phyloP scores from a whole-genome alignment of 2,888 invertebrate species.

The Tortrix viridana region DNA sequence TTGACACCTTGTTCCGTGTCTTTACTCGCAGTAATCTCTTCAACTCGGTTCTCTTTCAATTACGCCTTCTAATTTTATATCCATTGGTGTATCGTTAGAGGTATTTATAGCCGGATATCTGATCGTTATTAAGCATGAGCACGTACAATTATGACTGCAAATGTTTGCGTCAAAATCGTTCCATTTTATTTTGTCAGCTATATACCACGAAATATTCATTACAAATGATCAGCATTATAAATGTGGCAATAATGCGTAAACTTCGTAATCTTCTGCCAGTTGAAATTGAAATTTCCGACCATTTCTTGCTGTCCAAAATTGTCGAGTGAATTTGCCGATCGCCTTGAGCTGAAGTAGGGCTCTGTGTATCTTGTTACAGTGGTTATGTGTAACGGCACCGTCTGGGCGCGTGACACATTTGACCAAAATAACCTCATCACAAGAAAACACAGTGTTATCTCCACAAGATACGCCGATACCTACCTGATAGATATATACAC shows the following conservation, averaged over 20 bases:
- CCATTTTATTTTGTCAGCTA: no score
- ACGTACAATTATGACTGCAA: no score
- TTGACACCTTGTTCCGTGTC: constrained; percentile 8
- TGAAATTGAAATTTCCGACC: constrained; percentile 39
- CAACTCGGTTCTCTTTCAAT: constrained; percentile 52
- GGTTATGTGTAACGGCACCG: constrained; percentile 43
- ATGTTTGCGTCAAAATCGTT: no score
- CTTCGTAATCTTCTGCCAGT: constrained; percentile 56
- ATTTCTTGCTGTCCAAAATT: constrained; percentile 5
- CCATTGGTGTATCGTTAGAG: constrained; percentile 34
- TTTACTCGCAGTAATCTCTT: constrained; percentile 44
- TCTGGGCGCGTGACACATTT: constrained; percentile 51
- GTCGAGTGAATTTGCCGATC: not conserved
- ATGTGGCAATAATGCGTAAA: constrained; percentile 43
- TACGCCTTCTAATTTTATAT: constrained; percentile 54
- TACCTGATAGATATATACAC: constrained; percentile 46
- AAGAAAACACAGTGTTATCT: constrained; percentile 40
- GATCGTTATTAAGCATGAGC: no score
- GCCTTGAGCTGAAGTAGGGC: constrained; percentile 10
- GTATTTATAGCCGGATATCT: no score
- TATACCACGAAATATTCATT: no score
- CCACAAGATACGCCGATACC: constrained; percentile 47
- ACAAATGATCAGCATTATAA: not conserved
- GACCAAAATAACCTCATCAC: constrained; percentile 56
- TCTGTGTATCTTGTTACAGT: constrained; percentile 31